Evolutionary conservation across 1,140 invertebrate species (phyloP).

Genomic region (Sycophila sp.): DNA sequence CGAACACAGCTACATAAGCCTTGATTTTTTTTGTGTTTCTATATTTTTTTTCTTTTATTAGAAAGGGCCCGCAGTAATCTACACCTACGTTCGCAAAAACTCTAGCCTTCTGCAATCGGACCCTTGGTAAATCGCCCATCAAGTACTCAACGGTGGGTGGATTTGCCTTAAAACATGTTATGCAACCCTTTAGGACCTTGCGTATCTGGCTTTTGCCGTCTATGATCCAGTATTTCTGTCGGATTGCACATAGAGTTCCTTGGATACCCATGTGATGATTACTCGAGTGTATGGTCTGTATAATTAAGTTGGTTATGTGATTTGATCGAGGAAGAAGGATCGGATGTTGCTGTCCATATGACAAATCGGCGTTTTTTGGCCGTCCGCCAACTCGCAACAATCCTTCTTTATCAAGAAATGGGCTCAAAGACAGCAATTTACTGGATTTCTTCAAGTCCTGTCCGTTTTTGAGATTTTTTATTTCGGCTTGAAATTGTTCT

Average conservation of each 20-base stretch:
- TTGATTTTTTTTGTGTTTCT: slow-evolving; percentile 34
- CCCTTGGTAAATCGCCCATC: slow-evolving; percentile 40
- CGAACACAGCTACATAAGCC: slow-evolving; percentile 34
- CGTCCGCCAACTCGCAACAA: slow-evolving; percentile 59
- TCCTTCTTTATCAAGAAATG: slow-evolving; percentile 53
- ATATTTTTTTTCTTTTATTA: slow-evolving; percentile 34
- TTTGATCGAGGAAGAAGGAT: slow-evolving; percentile 45
- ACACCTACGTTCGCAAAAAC: neutral
- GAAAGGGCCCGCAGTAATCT: slow-evolving; percentile 22
- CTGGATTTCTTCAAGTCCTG: neutral
- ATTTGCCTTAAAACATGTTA: slow-evolving; percentile 26
- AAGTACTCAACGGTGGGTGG: slow-evolving; percentile 33
- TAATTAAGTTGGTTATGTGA: slow-evolving; percentile 39
- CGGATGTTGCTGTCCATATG: slow-evolving; percentile 49
- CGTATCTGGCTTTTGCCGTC: slow-evolving; percentile 33
- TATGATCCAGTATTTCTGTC: slow-evolving; percentile 42
- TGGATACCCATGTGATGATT: slow-evolving; percentile 52
- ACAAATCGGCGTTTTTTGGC: slow-evolving; percentile 45
- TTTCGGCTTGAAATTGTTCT: neutral
- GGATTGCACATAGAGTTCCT: slow-evolving; percentile 30
- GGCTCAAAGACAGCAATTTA: slow-evolving; percentile 18
- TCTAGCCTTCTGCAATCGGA: neutral
- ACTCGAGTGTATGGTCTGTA: slow-evolving; percentile 10
- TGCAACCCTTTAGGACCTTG: slow-evolving; percentile 25
- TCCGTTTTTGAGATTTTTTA: no score